Conservation (phyloP, 2,113 vertebrate species). For the Tachysurus vachellii region DNA sequence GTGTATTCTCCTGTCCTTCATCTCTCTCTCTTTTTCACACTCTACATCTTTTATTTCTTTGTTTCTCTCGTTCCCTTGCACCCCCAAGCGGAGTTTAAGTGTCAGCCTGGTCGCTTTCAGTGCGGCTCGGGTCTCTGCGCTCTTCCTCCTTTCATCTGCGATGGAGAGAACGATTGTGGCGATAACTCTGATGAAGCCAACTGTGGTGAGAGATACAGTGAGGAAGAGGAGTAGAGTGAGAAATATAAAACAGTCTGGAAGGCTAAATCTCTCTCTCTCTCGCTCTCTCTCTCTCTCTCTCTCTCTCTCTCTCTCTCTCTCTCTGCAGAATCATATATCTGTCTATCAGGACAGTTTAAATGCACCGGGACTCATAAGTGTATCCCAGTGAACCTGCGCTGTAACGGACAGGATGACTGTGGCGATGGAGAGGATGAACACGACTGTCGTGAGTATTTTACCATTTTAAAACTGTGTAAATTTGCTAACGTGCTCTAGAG, state of each 20-base stretch:
- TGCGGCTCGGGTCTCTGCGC: slow-evolving; percentile 95
- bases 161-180: slow-evolving; percentile 96
- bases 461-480: not conserved
- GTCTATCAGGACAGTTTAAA: slow-evolving; percentile 95
- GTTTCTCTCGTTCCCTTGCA: slow-evolving; percentile 22
- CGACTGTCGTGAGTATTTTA: slow-evolving; percentile 87
- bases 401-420: slow-evolving; percentile 95
- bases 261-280: not conserved
- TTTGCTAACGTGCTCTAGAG: not conserved
- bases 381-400: slow-evolving; percentile 92
- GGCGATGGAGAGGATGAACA: slow-evolving; percentile 94
- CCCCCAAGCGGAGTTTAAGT: slow-evolving; percentile 91
- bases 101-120: slow-evolving; percentile 94
- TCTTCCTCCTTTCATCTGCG: slow-evolving; percentile 96
- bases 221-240: not conserved
- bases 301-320: not conserved
- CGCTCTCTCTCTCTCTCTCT: slow-evolving; percentile 17
- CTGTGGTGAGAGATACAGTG: slow-evolving; percentile 78
- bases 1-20: too few species aligned
- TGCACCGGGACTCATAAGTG: slow-evolving; percentile 92
- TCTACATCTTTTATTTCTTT: not conserved
- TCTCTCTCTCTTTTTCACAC: slow-evolving; percentile 20
- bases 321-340: slow-evolving; percentile 87
- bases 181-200: slow-evolving; percentile 97
- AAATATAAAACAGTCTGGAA: not conserved